A percentile compares a stretch with the other conserved stretches of the same genome.
phyloP scores from a whole-genome alignment of 2,113 vertebrate species.

The Electrona antarctica region DNA sequence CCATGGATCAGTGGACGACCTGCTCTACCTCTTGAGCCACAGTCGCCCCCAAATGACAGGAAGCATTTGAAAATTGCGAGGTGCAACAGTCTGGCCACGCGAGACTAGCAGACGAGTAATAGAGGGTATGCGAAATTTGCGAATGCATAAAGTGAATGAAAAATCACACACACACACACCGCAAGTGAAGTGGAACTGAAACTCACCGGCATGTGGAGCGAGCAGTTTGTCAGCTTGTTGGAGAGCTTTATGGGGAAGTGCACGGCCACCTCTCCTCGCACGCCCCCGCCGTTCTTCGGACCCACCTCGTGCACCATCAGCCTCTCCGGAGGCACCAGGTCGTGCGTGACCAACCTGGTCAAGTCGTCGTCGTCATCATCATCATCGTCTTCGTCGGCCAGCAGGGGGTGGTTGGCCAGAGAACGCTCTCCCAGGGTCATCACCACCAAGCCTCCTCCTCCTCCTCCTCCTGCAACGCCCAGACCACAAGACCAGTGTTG shows the following conservation, averaged over 20 bases:
- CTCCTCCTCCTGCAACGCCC: conserved; percentile 49
- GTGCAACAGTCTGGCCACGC: no score
- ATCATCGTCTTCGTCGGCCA: conserved; percentile 80
- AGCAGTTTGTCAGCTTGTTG: conserved; percentile 88
- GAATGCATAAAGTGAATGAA: no score
- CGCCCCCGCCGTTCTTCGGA: conserved; percentile 89
- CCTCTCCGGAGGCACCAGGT: conserved; percentile 94
- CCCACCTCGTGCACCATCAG: conserved; percentile 97
- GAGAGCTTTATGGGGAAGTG: conserved; percentile 87
- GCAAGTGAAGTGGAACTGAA: conserved; percentile 10
- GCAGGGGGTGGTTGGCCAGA: conserved; percentile 89
- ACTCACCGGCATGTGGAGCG: conserved; percentile 94
- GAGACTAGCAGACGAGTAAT: no score
- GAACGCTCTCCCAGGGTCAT: conserved; percentile 89
- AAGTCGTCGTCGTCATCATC: conserved; percentile 83
- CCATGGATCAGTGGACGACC: no score
- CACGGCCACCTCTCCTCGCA: conserved; percentile 83
- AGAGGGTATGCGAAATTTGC: no score
- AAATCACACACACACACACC: no score
- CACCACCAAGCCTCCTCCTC: conserved; percentile 73
- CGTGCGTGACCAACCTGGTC: conserved; percentile 87
- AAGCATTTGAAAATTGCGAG: no score
- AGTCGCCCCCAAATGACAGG: no score
- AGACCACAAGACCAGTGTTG: no score
- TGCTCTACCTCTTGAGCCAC: no score